A percentile compares a stretch with the other conserved stretches of the same genome.
These are phyloP conservation scores for Vandiemenella viatica DNA, from an alignment of 2,888 invertebrate genomes.

Conservation along the genomic window DNA sequence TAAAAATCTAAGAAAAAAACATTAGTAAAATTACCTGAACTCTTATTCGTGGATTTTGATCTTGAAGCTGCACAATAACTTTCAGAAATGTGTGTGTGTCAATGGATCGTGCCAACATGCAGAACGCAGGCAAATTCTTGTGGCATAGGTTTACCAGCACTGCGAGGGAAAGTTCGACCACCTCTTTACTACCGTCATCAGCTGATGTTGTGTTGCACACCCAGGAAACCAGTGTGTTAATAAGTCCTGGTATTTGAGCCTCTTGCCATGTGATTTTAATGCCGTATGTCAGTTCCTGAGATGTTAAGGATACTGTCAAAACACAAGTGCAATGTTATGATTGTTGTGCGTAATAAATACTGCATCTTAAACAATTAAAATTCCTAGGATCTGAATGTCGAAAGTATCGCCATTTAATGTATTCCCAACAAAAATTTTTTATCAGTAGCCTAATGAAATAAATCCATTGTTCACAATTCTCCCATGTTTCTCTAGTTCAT, in stretches of 20 bases:
- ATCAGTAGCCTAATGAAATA: too few species aligned
- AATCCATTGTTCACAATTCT: too few species aligned
- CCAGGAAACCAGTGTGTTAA: slow-evolving; percentile 51
- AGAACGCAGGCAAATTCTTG: slow-evolving; percentile 58
- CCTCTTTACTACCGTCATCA: too few species aligned
- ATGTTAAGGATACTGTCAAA: too few species aligned
- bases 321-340: too few species aligned
- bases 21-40: slow-evolving; percentile 37
- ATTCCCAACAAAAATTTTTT: too few species aligned
- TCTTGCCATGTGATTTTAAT: slow-evolving; percentile 69
- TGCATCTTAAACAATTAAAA: too few species aligned
- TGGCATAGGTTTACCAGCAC: slow-evolving; percentile 66
- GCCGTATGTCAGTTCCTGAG: slow-evolving; percentile 65
- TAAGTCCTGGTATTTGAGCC: slow-evolving; percentile 50
- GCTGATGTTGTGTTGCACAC: slow-evolving; percentile 38
- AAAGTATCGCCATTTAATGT: too few species aligned
- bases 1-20: too few species aligned
- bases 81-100: slow-evolving; percentile 52
- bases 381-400: too few species aligned
- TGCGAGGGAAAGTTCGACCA: slow-evolving; percentile 41
- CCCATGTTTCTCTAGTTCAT: too few species aligned
- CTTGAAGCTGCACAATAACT: slow-evolving; percentile 42
- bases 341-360: too few species aligned
- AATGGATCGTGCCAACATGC: slow-evolving; percentile 53
- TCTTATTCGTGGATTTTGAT: slow-evolving; percentile 28